Base-by-base conservation (phyloP, 2,888 invertebrate species). In the Drosophila meridiana region DNA sequence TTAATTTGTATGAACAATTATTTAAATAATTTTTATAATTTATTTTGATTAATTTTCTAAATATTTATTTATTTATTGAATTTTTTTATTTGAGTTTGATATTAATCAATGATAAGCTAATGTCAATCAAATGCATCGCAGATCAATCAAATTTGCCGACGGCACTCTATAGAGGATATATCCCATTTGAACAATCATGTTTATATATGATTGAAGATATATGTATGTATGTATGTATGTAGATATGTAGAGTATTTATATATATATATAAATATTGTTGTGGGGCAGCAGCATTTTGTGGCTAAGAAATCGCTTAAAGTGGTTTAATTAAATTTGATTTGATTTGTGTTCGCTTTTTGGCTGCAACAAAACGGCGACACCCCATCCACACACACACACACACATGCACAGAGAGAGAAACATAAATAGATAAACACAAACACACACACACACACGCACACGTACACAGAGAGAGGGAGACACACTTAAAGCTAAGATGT, bases 291-390 rank as follows among this genome's bases (percentile, higher is more conserved):
- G 32, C 71, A 66, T 75, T 78, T 75, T 64, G 78, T 68, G 70
- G 76, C 64, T 63, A 60, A 72, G 77, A 76, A 78, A 79, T 68
- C 73, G 75, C 66, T 80, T 79, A 78, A 82, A 80, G 77, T 82
- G 83, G 69, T 82, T 85, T 82, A 82, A 82, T 82, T 82, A 85
- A 85, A 80, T 77, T 82, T 80, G 77, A 85, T 85, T 82, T 65
- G 65, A 50, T 82, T 82, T 56, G 68, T 69, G 64, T 77, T 55
- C 63, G 38, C 40, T 61, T 69, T 52, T 69, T 43, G 50, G 53
- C 73, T 61, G 63, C 62, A 47, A 48, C 77, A 42, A 72, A 72
- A 72, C 61, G 73, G 55, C 73, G 73, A 72, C 78, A 77, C 57
- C 79, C 38, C 43, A 56, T 28, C 38, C 40, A 58, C 26, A 65